These are phyloP conservation scores for Oscheius sp. DNA, from an alignment of 1,140 invertebrate genomes.

Conservation along the genomic window DNA sequence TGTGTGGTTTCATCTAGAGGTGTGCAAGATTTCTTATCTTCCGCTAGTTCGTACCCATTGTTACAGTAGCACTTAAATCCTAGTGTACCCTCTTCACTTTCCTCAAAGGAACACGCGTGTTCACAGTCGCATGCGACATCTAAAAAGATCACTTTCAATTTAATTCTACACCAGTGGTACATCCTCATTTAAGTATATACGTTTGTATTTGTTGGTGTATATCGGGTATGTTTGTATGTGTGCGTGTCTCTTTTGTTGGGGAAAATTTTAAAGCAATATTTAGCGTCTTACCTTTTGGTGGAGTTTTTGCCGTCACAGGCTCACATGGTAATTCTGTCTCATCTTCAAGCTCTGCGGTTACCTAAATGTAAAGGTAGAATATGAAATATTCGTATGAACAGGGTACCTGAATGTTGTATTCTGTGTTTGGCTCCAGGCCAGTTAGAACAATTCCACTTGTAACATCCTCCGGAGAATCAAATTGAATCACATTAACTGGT, in stretches of 20 bases:
- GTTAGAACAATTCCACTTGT: constrained; percentile 41
- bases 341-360: constrained; percentile 44
- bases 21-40: constrained; percentile 48
- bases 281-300: constrained; percentile 46
- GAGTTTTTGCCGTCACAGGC: constrained; percentile 44
- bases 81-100: constrained; percentile 42
- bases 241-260: constrained; percentile 2
- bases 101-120: constrained; percentile 52
- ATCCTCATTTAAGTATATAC: neutral
- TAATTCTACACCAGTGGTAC: neutral
- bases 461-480: constrained; percentile 34
- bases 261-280: neutral
- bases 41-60: constrained; percentile 45
- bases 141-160: constrained; percentile 19
- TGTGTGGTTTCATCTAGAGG: constrained; percentile 34
- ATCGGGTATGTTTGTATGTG: neutral
- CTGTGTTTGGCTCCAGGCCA: constrained; percentile 49
- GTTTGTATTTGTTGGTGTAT: neutral
- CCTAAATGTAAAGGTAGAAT: neutral
- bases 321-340: constrained; percentile 45
- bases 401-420: constrained; percentile 54
- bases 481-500: constrained; percentile 24
- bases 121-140: constrained; percentile 58
- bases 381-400: neutral
- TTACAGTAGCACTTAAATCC: constrained; percentile 53